Conservation (phyloP, 2,888 invertebrate genomes). For the Anarsia innoxiella region DNA sequence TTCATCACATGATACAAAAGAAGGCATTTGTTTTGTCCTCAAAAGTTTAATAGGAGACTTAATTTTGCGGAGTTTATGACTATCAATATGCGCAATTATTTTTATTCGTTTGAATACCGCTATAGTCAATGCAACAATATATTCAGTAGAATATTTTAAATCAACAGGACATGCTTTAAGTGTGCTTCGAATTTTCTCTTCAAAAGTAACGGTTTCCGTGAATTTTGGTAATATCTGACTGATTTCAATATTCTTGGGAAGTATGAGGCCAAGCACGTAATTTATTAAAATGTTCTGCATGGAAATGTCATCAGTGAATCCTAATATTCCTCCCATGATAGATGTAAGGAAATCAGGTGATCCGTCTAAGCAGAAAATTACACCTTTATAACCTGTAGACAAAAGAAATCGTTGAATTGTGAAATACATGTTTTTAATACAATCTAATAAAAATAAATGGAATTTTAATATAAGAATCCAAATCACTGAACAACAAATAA, state of each 20-base stretch:
- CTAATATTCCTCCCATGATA: background rate
- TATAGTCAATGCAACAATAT: background rate
- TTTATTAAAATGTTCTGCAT: slow-evolving; percentile 1
- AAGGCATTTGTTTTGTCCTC: background rate
- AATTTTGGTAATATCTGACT: background rate
- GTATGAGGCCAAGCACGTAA: background rate
- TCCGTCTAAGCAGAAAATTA: slow-evolving; percentile 5
- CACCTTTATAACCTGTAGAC: slow-evolving; percentile 3
- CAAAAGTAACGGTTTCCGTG: background rate
- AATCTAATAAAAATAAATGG: background rate
- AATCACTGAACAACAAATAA: background rate
- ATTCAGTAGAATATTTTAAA: background rate
- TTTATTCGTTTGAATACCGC: background rate
- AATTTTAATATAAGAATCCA: background rate
- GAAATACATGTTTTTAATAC: background rate
- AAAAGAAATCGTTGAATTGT: background rate
- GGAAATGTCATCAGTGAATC: background rate
- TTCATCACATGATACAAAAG: background rate
- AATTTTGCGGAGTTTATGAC: background rate
- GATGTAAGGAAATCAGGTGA: background rate
- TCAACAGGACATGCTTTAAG: background rate
- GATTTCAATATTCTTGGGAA: background rate
- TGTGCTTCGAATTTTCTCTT: slow-evolving; percentile 1
- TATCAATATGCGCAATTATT: background rate
- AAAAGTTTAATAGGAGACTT: background rate